Evolutionary conservation across 2,113 vertebrate genomes (phyloP), one percentile per base, ranked within the genome.

Genomic region (Siniperca knerii): DNA sequence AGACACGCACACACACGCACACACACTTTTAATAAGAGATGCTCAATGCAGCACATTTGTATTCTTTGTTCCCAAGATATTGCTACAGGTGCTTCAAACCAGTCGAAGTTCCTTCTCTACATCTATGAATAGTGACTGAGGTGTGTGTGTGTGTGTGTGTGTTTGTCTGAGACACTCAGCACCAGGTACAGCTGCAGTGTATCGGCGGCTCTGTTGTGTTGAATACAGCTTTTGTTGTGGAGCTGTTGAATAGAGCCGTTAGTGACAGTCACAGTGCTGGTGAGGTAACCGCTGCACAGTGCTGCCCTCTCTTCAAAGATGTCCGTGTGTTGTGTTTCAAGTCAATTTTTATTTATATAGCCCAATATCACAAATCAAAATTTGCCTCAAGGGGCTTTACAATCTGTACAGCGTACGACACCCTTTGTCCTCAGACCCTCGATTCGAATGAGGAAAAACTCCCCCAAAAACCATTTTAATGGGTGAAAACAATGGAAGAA

Each of bases 151-250:
- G 54, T 74, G 42, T 55, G 82, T 68, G 52, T 69, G 66, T 60
- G 42, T 54, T 1, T 64, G 40, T 61, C 8, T 1, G 81, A 44
- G 83, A 9, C 54, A 1, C 64, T 29, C 64, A 23, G 83, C 79
- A 8, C 61, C 82, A 85, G 84, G 80, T 80, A 35, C 77, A 55
- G 87, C 84, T 78, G 73, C 84, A 75, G 74, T 71, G 65, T 62
- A 0, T 48, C 67, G 46, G 61, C 67, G 0, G 68, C 78, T 81
- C 18, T 83, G 83, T 84, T 46, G 46, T 79, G 50, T 58, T 93
- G 79, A 92, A 93, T 78, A 12, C 77, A n/a, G 87, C 93, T 92
- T 29, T 93, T 95, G 93, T 95, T 86, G 80, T 83, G 60, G 42
- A 42, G 73, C 71, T 40, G 57, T 4, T 92, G 90, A 93, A 89